phyloP scores from a whole-genome alignment of 2,113 vertebrate species.

The Heptranchias perlo region DNA sequence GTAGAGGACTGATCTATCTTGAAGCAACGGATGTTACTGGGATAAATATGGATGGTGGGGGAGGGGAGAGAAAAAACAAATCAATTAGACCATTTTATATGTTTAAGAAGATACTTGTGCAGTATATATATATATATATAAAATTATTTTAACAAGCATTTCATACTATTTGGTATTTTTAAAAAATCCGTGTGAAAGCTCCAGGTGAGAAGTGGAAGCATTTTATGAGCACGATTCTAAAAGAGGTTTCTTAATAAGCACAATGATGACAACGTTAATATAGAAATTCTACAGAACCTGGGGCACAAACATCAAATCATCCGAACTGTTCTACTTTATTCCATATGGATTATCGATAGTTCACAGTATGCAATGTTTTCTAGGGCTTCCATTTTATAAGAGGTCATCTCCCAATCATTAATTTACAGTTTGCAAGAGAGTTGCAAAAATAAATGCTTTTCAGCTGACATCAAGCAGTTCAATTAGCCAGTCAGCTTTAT shows the following conservation, averaged over 20 bases:
- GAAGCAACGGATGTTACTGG: slow-evolving; percentile 95
- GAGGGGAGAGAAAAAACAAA: slow-evolving; percentile 34
- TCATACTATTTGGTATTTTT: not conserved
- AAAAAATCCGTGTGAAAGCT: not conserved
- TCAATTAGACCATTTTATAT: not conserved
- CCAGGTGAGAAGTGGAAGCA: too few relatives aligned
- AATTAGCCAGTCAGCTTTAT: not conserved
- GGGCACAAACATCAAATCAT: not conserved
- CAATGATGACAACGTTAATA: not conserved
- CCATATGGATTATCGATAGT: not conserved
- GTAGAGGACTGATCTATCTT: slow-evolving; percentile 83
- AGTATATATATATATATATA: not conserved
- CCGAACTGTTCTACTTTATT: not conserved
- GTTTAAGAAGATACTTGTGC: not conserved
- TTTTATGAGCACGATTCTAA: not conserved
- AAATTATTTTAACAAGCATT: not conserved
- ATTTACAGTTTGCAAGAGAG: not conserved
- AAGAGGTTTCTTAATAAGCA: not conserved
- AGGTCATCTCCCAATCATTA: not conserved
- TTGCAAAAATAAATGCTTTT: not conserved
- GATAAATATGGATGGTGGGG: slow-evolving; percentile 39
- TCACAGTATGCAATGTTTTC: not conserved
- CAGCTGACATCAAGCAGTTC: not conserved
- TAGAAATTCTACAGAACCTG: not conserved
- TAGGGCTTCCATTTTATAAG: not conserved